A percentile compares a stretch with the other conserved stretches of the same genome.
These are phyloP conservation scores for Geophilus truncorum DNA, from an alignment of 2,888 invertebrate species.

Conservation along the genomic window DNA sequence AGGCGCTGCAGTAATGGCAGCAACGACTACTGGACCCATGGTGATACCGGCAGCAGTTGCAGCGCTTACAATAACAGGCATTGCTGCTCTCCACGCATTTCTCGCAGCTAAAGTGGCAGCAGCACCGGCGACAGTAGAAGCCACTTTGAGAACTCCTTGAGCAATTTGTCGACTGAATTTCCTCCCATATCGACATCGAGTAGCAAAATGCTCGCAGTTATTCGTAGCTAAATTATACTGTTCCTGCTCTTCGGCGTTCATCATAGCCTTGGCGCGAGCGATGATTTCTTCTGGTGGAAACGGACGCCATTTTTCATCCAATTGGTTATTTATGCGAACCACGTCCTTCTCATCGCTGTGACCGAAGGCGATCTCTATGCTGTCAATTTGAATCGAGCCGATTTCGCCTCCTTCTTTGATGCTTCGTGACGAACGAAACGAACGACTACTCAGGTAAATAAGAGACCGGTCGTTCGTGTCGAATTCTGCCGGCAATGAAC, in stretches of 20 bases:
- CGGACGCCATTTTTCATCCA: slow-evolving; percentile 23
- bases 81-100: neutral
- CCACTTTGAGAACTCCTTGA: neutral
- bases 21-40: neutral
- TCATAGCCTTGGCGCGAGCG: neutral
- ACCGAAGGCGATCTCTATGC: neutral
- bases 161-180: neutral
- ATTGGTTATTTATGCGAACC: slow-evolving; percentile 34
- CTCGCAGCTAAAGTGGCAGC: neutral
- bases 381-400: slow-evolving; percentile 21
- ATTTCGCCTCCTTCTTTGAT: neutral
- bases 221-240: slow-evolving; percentile 32
- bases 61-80: neutral
- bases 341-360: neutral
- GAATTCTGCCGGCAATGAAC: neutral
- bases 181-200: slow-evolving; percentile 32
- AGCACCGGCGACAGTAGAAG: neutral
- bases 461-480: neutral
- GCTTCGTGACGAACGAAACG: neutral
- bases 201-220: slow-evolving; percentile 36
- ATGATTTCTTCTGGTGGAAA: slow-evolving; percentile 28
- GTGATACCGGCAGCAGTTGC: neutral
- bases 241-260: neutral
- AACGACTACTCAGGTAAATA: neutral
- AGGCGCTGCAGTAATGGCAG: neutral